phyloP scores from a whole-genome alignment of 2,888 invertebrate genomes.

The Crocallis elinguaria region DNA sequence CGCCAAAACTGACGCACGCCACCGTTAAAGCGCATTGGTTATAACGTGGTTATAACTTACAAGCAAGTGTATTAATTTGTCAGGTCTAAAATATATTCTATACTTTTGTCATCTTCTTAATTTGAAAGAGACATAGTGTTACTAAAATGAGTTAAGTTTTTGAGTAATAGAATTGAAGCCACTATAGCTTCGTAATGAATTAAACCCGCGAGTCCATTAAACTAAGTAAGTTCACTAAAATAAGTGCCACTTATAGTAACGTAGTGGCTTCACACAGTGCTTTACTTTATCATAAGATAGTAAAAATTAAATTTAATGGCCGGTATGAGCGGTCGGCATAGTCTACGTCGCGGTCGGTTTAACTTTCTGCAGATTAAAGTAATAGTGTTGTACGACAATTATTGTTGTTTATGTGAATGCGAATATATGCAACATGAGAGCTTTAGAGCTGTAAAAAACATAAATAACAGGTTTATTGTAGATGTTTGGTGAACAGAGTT shows the following conservation, averaged over 20 bases:
- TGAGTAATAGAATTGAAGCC: too few relatives aligned
- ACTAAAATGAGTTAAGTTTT: too few relatives aligned
- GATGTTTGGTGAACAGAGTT: too few relatives aligned
- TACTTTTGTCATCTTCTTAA: too few relatives aligned
- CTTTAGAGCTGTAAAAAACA: background rate
- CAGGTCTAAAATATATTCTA: too few relatives aligned
- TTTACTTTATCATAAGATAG: conserved; percentile 28
- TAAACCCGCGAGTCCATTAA: conserved; percentile 57
- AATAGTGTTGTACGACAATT: conserved; percentile 5
- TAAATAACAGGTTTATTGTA: background rate
- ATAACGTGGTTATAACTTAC: too few relatives aligned
- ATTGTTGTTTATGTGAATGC: conserved; percentile 9
- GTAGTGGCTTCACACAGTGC: conserved; percentile 51
- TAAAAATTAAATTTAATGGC: conserved; percentile 39
- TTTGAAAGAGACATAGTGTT: too few relatives aligned
- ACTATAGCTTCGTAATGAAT: conserved; percentile 53
- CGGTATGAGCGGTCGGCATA: conserved; percentile 15
- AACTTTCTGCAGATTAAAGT: conserved; percentile 11
- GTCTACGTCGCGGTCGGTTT: conserved; percentile 17
- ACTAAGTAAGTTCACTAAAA: conserved; percentile 67
- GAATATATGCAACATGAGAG: too few relatives aligned
- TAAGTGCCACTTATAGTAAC: conserved; percentile 70
- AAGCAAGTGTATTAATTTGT: too few relatives aligned
- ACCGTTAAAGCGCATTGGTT: too few relatives aligned
- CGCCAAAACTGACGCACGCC: too few relatives aligned